phyloP scores from a whole-genome alignment of 2,113 vertebrate genomes.

The Craseonycteris thonglongyai region DNA sequence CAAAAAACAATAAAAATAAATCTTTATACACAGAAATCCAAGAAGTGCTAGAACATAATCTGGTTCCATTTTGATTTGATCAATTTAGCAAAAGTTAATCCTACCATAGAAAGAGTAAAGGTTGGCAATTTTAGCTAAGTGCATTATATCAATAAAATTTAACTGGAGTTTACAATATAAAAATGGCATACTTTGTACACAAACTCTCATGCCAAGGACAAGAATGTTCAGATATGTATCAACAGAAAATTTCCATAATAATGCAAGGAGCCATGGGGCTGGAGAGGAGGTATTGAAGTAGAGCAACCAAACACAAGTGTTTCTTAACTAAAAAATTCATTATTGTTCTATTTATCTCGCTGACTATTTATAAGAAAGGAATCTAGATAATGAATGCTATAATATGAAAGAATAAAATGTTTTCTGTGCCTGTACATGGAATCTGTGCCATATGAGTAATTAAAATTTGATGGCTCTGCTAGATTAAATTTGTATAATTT shows the following conservation, averaged over 20 bases:
- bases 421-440: background rate
- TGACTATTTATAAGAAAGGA: background rate
- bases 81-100: background rate
- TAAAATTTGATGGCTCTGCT: background rate
- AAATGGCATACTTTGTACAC: background rate
- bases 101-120: background rate
- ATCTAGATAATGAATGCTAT: background rate
- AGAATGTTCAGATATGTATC: background rate
- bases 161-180: background rate
- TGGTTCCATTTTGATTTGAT: background rate
- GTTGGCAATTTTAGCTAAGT: background rate
- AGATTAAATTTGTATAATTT: background rate
- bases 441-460: background rate
- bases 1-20: no score
- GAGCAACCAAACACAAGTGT: background rate
- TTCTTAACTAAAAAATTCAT: background rate
- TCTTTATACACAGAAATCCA: background rate
- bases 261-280: background rate
- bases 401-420: background rate
- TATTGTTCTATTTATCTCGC: background rate
- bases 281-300: background rate
- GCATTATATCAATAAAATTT: background rate
- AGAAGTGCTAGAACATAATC: background rate
- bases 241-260: background rate
- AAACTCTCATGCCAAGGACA: background rate